Conservation (phyloP, 2,113 vertebrate species). For the Lampris megalopsis region DNA sequence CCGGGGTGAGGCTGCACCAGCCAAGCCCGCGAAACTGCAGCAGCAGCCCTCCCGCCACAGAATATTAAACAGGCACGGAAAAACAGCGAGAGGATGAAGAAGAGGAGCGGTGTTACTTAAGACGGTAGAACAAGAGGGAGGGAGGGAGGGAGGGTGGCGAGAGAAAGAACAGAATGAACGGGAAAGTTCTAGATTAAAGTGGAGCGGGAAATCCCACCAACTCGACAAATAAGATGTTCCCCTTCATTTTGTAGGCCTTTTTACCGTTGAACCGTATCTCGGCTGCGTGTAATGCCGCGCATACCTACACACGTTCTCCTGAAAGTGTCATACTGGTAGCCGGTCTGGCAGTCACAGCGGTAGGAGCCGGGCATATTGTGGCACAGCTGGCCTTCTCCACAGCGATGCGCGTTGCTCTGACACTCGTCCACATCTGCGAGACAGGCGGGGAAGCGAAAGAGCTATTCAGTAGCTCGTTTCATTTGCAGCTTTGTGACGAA, state of each 20-base stretch:
- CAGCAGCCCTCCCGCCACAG: slow-evolving; percentile 40
- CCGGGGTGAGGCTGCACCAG: slow-evolving; percentile 33
- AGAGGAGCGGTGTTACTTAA: slow-evolving; percentile 1
- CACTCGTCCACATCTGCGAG: slow-evolving; percentile 92
- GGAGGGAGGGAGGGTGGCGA: neutral
- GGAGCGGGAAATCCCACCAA: neutral
- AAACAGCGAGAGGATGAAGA: slow-evolving; percentile 18
- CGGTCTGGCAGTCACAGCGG: slow-evolving; percentile 91
- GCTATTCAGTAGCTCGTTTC: neutral
- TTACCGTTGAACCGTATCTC: neutral
- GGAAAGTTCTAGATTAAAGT: neutral
- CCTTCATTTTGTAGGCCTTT: neutral
- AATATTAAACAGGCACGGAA: slow-evolving; percentile 57
- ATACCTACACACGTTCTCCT: slow-evolving; percentile 89
- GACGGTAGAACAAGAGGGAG: neutral
- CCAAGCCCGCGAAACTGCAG: slow-evolving; percentile 25
- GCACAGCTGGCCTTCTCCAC: slow-evolving; percentile 88
- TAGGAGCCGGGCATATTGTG: slow-evolving; percentile 91
- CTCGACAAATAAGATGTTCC: neutral
- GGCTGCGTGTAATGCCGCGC: slow-evolving; percentile 29
- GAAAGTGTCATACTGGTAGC: slow-evolving; percentile 90
- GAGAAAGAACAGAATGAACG: neutral
- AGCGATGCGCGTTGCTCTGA: slow-evolving; percentile 82
- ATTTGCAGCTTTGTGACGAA: too few relatives aligned
- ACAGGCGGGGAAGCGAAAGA: neutral